A percentile compares a stretch with the other conserved stretches of the same genome.
Evolutionary conservation across 2,888 invertebrate species (phyloP).

Genomic region (Gnatocerus cornutus): DNA sequence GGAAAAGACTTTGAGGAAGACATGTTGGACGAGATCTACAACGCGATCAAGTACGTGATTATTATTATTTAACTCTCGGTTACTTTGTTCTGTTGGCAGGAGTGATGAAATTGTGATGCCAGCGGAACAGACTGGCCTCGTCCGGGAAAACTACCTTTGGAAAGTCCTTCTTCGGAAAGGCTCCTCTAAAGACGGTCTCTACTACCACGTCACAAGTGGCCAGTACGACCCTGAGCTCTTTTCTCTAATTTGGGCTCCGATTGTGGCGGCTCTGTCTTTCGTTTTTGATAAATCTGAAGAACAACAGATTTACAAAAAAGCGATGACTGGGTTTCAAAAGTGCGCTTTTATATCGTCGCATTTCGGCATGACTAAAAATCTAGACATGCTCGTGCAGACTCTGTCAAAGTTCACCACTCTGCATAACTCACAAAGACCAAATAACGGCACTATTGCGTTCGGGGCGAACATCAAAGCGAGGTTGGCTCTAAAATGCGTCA

Average conservation of each 20-base stretch:
- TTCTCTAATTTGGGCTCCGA: slow-evolving; percentile 91
- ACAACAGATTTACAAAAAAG: slow-evolving; percentile 77
- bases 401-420: slow-evolving; percentile 96
- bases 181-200: slow-evolving; percentile 79
- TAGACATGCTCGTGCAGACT: slow-evolving; percentile 94
- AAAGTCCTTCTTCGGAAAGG: slow-evolving; percentile 92
- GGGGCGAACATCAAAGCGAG: slow-evolving; percentile 86
- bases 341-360: slow-evolving; percentile 89
- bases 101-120: slow-evolving; percentile 99
- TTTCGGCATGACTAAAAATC: slow-evolving; percentile 85
- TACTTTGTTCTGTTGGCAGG: slow-evolving; percentile 70
- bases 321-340: slow-evolving; percentile 84
- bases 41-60: slow-evolving; percentile 84
- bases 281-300: slow-evolving; percentile 86
- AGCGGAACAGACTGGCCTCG: slow-evolving; percentile 95
- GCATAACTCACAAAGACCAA: slow-evolving; percentile 71
- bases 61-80: neutral
- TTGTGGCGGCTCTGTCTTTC: slow-evolving; percentile 88
- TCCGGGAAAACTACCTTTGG: slow-evolving; percentile 98
- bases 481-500: slow-evolving; percentile 86
- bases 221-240: slow-evolving; percentile 91
- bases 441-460: slow-evolving; percentile 64
- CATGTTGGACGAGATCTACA: slow-evolving; percentile 93
- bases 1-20: slow-evolving; percentile 93
- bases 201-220: slow-evolving; percentile 82